Evolutionary conservation across 2,113 vertebrate genomes (phyloP).

Genomic region (Gymnocephalus cernua): DNA sequence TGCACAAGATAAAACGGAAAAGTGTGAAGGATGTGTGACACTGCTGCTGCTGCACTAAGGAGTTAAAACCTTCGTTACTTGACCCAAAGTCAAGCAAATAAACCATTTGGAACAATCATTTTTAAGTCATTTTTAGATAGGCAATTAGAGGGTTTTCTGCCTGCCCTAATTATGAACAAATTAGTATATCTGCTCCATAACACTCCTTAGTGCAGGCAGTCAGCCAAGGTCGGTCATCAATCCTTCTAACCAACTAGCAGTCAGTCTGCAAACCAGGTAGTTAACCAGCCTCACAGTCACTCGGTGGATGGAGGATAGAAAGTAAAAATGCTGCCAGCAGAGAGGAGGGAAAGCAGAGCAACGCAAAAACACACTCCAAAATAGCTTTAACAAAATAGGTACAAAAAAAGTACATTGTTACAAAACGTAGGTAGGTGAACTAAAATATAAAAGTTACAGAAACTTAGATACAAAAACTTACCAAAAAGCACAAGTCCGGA

Average conservation of each 20-base stretch:
- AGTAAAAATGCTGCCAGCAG: conserved; percentile 37
- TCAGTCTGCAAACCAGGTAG: conserved; percentile 1
- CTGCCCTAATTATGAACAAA: background rate
- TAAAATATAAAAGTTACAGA: conserved; percentile 67
- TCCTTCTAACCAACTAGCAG: conserved; percentile 18
- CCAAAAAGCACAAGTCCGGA: conserved; percentile 99
- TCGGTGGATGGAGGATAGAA: conserved; percentile 48
- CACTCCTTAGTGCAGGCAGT: conserved; percentile 54
- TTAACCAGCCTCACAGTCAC: conserved; percentile 53
- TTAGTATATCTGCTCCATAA: background rate
- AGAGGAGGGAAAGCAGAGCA: conserved; percentile 50
- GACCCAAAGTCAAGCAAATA: background rate
- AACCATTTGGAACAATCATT: background rate
- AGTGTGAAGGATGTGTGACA: conserved; percentile 12
- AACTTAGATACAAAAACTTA: conserved; percentile 90
- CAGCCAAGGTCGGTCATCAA: conserved; percentile 18
- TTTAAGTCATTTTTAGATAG: background rate
- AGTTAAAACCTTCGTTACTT: background rate
- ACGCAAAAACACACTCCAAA: conserved; percentile 65
- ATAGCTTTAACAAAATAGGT: conserved; percentile 48
- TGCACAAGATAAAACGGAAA: background rate
- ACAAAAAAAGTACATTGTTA: conserved; percentile 46
- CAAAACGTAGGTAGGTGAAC: conserved; percentile 72
- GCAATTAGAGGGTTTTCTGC: background rate
- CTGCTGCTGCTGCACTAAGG: conserved; percentile 63